Evolutionary conservation across 2,797 vertebrate genomes (phyloP).

Genomic region (Acrocephalus scirpaceus): DNA sequence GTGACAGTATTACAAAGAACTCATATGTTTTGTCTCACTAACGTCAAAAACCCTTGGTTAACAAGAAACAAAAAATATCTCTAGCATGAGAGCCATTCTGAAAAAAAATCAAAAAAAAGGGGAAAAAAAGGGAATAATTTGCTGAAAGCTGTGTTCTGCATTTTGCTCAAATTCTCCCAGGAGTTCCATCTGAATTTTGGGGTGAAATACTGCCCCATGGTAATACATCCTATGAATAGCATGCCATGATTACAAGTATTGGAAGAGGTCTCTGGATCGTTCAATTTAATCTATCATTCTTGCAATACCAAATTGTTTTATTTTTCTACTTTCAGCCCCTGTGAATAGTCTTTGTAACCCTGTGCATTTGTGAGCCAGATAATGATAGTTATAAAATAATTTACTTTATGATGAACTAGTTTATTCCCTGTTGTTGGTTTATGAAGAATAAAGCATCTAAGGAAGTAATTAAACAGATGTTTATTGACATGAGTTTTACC

Average conservation of each 20-base stretch:
- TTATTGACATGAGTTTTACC: slow-evolving; percentile 34
- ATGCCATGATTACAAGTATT: background rate
- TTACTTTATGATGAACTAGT: background rate
- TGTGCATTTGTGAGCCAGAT: background rate
- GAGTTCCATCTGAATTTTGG: background rate
- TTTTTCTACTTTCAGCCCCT: background rate
- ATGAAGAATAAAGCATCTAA: slow-evolving; percentile 19
- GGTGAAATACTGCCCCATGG: background rate
- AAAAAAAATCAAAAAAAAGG: background rate
- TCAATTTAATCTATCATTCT: background rate
- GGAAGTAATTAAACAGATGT: slow-evolving; percentile 37
- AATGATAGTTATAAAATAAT: background rate
- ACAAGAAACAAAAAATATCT: background rate
- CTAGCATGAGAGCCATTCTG: background rate
- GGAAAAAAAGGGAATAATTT: background rate
- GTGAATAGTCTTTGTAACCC: background rate
- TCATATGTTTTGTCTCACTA: background rate
- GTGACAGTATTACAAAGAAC: background rate
- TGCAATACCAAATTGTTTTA: background rate
- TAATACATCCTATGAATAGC: background rate
- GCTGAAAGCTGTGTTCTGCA: background rate
- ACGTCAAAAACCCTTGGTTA: background rate
- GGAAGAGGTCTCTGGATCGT: background rate
- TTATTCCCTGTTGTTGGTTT: slow-evolving; percentile 6
- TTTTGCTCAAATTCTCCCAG: background rate